These are phyloP conservation scores for Epinotia brunnichana DNA, from an alignment of 2,888 invertebrate species.

Conservation along the genomic window DNA sequence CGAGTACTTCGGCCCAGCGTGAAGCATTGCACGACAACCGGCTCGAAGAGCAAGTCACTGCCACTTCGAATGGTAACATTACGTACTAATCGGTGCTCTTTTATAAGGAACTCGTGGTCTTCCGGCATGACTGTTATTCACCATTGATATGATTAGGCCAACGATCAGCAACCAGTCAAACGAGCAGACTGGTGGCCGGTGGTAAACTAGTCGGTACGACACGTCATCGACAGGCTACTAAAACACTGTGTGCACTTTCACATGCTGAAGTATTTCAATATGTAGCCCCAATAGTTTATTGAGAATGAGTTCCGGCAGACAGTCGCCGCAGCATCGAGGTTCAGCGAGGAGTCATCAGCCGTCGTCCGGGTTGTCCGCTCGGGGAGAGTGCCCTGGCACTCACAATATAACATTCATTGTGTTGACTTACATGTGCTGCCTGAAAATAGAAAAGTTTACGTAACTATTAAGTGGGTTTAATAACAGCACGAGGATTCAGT, in stretches of 20 bases:
- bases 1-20: not conserved
- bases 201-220: not conserved
- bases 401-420: not conserved
- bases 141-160: not conserved
- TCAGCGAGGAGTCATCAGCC: constrained; percentile 2
- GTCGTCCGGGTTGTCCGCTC: not conserved
- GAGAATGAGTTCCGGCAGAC: not conserved
- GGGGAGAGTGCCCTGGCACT: not conserved
- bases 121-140: not conserved
- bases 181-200: too few relatives aligned
- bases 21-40: not conserved
- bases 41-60: not conserved
- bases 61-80: not conserved
- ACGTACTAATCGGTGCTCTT: not conserved
- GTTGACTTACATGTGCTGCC: constrained; percentile 16
- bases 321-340: not conserved
- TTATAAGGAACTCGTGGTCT: not conserved
- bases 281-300: not conserved
- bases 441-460: constrained; percentile 8
- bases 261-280: not conserved
- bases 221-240: constrained; percentile 1
- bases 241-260: not conserved
- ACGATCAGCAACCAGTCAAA: too few relatives aligned
- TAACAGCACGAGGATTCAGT: too few relatives aligned
- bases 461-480: not conserved